phyloP scores from a whole-genome alignment of 1,140 invertebrate genomes.

The Oreohelix idahoensis region DNA sequence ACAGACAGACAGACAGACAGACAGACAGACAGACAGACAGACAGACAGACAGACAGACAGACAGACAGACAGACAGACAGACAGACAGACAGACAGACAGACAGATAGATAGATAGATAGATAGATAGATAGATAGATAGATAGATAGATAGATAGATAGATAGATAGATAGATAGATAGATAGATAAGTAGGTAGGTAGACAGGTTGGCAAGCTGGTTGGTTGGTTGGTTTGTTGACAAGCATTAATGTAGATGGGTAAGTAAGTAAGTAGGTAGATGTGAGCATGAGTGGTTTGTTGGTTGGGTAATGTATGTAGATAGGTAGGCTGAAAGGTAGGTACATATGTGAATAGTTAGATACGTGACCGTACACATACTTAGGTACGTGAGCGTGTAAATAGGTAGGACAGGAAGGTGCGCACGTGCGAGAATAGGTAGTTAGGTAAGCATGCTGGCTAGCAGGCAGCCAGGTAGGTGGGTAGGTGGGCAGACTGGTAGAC shows the following conservation, averaged over 20 bases:
- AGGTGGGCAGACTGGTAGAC: constrained; percentile 73
- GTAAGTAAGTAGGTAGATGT: no score
- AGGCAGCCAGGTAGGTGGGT: background rate
- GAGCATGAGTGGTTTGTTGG: background rate
- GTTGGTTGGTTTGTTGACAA: background rate
- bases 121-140: background rate
- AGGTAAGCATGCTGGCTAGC: no score
- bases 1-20: background rate
- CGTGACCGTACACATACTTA: no score
- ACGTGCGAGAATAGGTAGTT: no score
- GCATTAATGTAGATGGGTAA: background rate
- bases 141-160: constrained; percentile 2
- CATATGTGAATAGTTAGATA: no score
- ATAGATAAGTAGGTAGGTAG: no score
- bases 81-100: constrained; percentile 12
- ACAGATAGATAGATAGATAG: no score
- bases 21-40: constrained; percentile 24
- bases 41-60: constrained; percentile 22
- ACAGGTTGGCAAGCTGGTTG: background rate
- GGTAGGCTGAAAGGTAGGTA: constrained; percentile 74
- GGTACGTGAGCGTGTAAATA: no score
- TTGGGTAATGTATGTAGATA: background rate
- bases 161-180: no score
- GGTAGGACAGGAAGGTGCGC: no score
- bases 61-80: constrained; percentile 15